Evolutionary conservation across 2,888 invertebrate genomes (phyloP), one percentile per base, ranked within the genome.

Genomic region (Lepetodrilus schrolli): DNA sequence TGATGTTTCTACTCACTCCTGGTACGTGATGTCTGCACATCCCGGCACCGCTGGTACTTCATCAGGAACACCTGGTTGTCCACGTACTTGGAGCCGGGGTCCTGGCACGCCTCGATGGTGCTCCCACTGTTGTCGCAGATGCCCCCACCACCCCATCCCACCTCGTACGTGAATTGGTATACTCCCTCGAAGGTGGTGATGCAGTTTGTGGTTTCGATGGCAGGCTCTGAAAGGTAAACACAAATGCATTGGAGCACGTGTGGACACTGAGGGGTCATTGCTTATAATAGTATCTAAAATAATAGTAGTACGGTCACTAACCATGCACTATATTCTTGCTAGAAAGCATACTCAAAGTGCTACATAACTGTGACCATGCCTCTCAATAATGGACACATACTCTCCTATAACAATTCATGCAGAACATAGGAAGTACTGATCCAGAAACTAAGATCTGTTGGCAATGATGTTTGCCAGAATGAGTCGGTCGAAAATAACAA

Each of bases 31-130:
- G 84, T 83, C 4, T 80, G 77, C 1, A 90, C 88, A 47, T 82
- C 85, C 1, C 83, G 74, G 88, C 98, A 98, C 84, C 94, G 94
- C 81, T 95, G 95, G 90, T 97, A 98, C 0, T 96, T 96, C 80
- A 98, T 96, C 85, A 96, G 96, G 88, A 98, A 98, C 90, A 98
- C 97, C 90, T 98, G 97, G 92, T 98, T 98, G 69, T 97, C 96
- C 81, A 98, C 97, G 78, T 97, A 98, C 89, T 97, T 96, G 10
- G 97, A 96, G 74, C 98, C 98, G 2, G 98, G 96, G 21, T 96
- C 96, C 91, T 98, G 98, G 89, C 98, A 98, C 0, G 98, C 97
- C 84, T 94, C 94, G 79, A 98, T 96, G 86, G 95, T 94, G 2
- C 96, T 96, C 90, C 96, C 96, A 0, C 87, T 95, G 88, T 96